Percentiles rank a stretch among this genome's conserved stretches.
phyloP scores from a whole-genome alignment of 2,113 vertebrate genomes.

The Furnarius figulus region DNA sequence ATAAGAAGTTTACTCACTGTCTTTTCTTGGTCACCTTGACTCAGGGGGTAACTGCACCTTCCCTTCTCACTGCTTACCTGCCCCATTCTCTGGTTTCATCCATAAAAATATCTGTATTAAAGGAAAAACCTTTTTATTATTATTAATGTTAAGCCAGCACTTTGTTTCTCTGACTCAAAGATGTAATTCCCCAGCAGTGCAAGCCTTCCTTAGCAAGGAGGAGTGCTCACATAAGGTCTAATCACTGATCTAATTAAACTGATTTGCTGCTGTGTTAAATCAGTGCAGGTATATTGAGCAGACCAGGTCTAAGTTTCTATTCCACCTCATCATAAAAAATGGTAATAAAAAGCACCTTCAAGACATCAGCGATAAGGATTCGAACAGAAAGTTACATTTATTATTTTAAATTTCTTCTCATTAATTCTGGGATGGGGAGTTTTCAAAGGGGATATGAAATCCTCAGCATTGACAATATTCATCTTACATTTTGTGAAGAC shows the following conservation, averaged over 20 bases:
- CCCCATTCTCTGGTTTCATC: background rate
- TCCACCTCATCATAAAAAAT: background rate
- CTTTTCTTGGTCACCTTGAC: background rate
- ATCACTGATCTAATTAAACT: conserved; percentile 39
- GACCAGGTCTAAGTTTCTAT: background rate
- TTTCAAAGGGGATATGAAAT: background rate
- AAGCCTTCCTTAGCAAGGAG: background rate
- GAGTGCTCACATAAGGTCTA: background rate
- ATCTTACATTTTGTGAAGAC: background rate
- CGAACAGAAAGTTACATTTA: background rate
- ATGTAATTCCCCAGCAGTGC: background rate
- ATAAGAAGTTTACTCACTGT: background rate
- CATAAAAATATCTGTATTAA: background rate
- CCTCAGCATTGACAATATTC: background rate
- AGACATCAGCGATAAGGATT: background rate
- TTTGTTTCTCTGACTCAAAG: background rate
- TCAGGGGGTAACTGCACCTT: background rate
- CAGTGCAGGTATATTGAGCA: conserved; percentile 3
- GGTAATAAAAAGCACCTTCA: background rate
- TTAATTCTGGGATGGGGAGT: background rate
- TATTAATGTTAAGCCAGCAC: background rate
- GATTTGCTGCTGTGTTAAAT: conserved; percentile 43
- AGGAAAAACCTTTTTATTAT: background rate
- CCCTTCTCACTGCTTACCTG: background rate
- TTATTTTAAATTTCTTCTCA: background rate